A percentile compares a stretch with the other conserved stretches of the same genome.
phyloP scores from a whole-genome alignment of 1,140 invertebrate genomes.

The Steinernema khuongi region DNA sequence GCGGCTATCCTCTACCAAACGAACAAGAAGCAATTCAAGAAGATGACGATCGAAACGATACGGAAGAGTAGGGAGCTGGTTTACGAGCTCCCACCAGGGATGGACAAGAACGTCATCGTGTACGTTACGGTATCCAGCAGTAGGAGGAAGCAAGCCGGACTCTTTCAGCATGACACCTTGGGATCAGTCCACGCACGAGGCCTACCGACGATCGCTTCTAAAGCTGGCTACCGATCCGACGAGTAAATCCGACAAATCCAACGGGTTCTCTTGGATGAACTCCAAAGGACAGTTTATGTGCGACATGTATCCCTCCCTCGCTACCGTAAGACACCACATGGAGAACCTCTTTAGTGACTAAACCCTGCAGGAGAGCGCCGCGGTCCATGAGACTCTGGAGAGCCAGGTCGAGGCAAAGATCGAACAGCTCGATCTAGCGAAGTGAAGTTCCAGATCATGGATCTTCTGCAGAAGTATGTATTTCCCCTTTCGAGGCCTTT shows the following conservation, averaged over 20 bases:
- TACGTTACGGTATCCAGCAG: not conserved
- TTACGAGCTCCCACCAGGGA: not conserved
- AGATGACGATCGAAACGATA: not conserved
- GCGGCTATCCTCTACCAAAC: not conserved
- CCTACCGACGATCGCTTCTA: not conserved
- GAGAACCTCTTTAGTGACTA: not conserved
- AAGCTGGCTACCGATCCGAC: not conserved
- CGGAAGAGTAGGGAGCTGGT: not conserved
- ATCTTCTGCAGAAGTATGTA: not conserved
- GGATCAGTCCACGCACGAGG: not conserved
- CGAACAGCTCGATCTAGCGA: not conserved
- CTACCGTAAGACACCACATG: not conserved
- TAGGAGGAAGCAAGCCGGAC: not conserved
- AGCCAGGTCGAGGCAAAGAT: not conserved
- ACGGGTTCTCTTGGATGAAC: not conserved
- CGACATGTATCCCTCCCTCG: not conserved
- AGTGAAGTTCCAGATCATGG: not conserved
- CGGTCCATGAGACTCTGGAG: not conserved
- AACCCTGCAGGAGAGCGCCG: not conserved
- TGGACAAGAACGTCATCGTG: not conserved
- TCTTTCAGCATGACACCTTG: not conserved
- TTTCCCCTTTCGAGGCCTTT: too few relatives aligned
- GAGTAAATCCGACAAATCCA: not conserved
- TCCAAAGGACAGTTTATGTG: not conserved
- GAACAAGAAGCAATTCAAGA: not conserved